A percentile compares a stretch with the other conserved stretches of the same genome.
phyloP scores from a whole-genome alignment of 2,888 invertebrate species.

The Coremacera marginata region DNA sequence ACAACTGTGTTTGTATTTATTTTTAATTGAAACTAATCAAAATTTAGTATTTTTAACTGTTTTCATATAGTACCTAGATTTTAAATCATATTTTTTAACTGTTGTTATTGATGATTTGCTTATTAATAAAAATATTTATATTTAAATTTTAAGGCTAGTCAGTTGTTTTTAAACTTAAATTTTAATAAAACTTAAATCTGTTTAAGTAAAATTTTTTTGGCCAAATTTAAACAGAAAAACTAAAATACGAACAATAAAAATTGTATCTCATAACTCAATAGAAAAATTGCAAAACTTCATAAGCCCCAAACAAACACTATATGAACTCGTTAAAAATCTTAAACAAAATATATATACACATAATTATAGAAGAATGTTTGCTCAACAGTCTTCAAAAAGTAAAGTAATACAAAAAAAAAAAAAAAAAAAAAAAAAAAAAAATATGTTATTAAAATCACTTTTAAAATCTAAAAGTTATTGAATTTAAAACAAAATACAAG shows the following conservation, averaged over 20 bases:
- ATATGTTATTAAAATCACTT: constrained; percentile 42
- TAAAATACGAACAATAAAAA: not conserved
- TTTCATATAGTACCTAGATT: too few relatives aligned
- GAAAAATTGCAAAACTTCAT: not conserved
- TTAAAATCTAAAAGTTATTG: constrained; percentile 37
- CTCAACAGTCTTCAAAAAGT: constrained; percentile 24
- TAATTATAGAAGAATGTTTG: constrained; percentile 39
- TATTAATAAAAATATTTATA: too few relatives aligned
- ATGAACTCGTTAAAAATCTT: constrained; percentile 21
- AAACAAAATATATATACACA: constrained; percentile 38
- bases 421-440: constrained; percentile 29
- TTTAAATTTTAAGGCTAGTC: too few relatives aligned
- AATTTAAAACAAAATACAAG: constrained; percentile 24
- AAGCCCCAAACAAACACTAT: constrained; percentile 27
- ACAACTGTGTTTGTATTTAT: too few relatives aligned
- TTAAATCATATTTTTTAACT: too few relatives aligned
- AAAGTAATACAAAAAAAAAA: constrained; percentile 17
- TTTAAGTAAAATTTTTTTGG: not conserved
- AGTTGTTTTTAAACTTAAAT: too few relatives aligned
- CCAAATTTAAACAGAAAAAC: not conserved
- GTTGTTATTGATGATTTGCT: too few relatives aligned
- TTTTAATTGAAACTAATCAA: too few relatives aligned
- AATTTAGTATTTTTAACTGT: too few relatives aligned
- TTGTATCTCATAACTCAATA: not conserved
- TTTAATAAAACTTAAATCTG: not conserved